These are phyloP conservation scores for Thamnophis elegans DNA, from an alignment of 2,797 vertebrate genomes.

Conservation along the genomic window DNA sequence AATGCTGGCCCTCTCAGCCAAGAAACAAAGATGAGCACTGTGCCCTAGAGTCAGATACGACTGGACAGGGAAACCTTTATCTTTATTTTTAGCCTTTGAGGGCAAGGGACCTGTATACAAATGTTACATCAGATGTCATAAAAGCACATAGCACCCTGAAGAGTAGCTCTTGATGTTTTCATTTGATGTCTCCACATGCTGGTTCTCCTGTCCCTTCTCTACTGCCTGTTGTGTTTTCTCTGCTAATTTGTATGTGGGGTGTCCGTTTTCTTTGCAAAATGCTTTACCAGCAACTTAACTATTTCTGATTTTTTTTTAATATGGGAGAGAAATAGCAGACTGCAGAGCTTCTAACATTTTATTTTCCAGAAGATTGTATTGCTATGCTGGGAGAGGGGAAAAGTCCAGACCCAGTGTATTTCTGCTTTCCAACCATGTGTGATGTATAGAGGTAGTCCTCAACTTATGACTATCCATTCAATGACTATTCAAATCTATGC, in stretches of 20 bases:
- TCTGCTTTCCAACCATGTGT: neutral
- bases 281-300: neutral
- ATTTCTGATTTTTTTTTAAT: neutral
- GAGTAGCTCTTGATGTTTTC: neutral
- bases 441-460: neutral
- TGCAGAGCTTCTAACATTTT: neutral
- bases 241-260: neutral
- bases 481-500: no score
- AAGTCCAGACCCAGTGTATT: neutral
- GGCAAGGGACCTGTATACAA: neutral
- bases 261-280: neutral
- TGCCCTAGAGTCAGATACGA: no score
- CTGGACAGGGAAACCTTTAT: no score
- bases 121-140: neutral
- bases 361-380: neutral
- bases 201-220: neutral
- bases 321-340: neutral
- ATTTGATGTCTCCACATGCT: neutral
- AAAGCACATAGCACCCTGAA: neutral
- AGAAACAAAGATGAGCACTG: no score
- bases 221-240: neutral
- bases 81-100: neutral
- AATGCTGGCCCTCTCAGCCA: no score
- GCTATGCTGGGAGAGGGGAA: neutral
- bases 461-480: no score